Evolutionary conservation across 1,140 invertebrate species (phyloP).

Genomic region (Apis dorsata): DNA sequence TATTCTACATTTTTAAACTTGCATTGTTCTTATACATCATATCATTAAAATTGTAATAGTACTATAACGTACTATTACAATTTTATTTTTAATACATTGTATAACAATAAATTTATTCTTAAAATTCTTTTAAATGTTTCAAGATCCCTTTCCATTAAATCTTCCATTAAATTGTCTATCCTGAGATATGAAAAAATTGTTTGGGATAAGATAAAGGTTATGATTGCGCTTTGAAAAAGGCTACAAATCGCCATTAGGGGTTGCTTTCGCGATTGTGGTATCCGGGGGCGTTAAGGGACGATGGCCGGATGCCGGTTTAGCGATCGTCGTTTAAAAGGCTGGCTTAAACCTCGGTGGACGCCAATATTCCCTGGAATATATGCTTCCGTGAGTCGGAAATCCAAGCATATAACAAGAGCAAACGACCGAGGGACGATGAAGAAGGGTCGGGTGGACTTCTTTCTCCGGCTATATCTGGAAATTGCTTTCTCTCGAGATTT

Average conservation of each 20-base stretch:
- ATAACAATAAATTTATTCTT: too few species aligned
- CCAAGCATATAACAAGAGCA: conserved; percentile 22
- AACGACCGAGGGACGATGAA: neutral
- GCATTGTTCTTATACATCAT: too few species aligned
- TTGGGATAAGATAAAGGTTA: neutral
- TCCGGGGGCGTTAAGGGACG: conserved; percentile 11
- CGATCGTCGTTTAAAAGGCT: conserved; percentile 23
- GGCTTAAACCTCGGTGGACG: conserved; percentile 17
- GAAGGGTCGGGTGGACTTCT: conserved; percentile 15
- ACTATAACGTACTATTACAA: too few species aligned
- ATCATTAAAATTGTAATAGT: too few species aligned
- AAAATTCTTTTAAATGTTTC: too few species aligned
- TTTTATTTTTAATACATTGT: too few species aligned
- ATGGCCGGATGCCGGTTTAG: conserved; percentile 1
- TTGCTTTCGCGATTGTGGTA: neutral
- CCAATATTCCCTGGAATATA: conserved; percentile 32
- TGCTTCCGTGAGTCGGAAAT: conserved; percentile 8
- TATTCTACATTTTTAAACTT: too few species aligned
- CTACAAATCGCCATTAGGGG: conserved; percentile 4
- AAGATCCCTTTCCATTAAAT: neutral
- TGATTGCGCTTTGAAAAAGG: neutral
- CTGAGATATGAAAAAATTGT: neutral
- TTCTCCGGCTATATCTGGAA: conserved; percentile 45
- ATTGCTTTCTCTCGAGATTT: conserved; percentile 55
- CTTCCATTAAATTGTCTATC: neutral